A percentile compares a stretch with the other conserved stretches of the same genome.
phyloP scores from a whole-genome alignment of 2,888 invertebrate species.

The Agrochola lota region DNA sequence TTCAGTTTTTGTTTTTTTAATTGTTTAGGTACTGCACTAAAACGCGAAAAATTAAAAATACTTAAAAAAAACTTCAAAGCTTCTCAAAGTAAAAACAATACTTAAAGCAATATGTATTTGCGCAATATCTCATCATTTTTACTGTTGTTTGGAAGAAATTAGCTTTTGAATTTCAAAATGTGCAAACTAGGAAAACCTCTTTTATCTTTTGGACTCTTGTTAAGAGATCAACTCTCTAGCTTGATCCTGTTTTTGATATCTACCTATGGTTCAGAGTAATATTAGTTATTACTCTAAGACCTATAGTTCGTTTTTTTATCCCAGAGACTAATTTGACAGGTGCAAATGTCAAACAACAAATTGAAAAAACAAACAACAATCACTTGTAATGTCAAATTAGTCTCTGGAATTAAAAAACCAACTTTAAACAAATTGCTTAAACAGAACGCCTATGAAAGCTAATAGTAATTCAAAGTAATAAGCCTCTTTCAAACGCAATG shows the following conservation, averaged over 20 bases:
- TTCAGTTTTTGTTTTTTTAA: neutral
- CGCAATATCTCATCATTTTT: neutral
- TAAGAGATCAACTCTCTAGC: neutral
- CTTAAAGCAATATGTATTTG: neutral
- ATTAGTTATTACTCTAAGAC: no score
- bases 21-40: neutral
- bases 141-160: neutral
- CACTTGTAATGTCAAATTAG: no score
- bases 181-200: neutral
- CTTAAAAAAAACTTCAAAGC: neutral
- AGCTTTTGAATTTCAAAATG: neutral
- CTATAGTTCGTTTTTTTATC: no score
- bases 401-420: no score
- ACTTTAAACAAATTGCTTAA: no score
- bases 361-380: no score
- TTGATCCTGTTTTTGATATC: neutral
- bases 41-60: neutral
- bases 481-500: neutral
- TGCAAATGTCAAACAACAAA: no score
- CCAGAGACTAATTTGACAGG: no score
- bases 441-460: neutral
- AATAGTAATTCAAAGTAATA: constrained; percentile 2
- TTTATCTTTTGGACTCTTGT: no score
- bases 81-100: neutral
- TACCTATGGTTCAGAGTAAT: no score